A percentile compares a stretch with the other conserved stretches of the same genome.
phyloP scores from a whole-genome alignment of 1,140 invertebrate species.

The Eubasilissa regina region DNA sequence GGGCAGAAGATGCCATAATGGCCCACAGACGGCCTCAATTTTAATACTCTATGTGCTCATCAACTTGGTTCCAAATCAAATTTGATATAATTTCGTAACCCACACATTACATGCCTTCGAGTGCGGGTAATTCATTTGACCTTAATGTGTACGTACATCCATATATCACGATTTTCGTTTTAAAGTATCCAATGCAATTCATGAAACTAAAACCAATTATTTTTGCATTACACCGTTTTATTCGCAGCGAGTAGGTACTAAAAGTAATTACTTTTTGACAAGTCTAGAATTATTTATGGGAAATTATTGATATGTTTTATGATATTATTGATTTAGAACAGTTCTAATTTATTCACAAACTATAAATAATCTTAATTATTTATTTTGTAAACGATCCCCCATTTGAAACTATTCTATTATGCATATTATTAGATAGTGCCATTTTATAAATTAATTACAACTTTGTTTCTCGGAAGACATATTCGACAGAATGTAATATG shows the following conservation, averaged over 20 bases:
- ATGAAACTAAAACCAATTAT: conserved; percentile 50
- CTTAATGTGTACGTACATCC: conserved; percentile 43
- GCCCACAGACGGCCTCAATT: not conserved
- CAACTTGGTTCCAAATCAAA: conserved; percentile 44
- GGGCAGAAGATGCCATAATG: conserved; percentile 13
- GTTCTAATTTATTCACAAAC: too few relatives aligned
- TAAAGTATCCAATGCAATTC: conserved; percentile 1
- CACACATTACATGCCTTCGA: conserved; percentile 1
- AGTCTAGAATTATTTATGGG: conserved; percentile 4
- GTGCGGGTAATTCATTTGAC: conserved; percentile 43
- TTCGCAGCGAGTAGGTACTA: not conserved
- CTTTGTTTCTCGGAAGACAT: too few relatives aligned
- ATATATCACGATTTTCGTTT: conserved; percentile 49
- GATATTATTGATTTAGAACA: too few relatives aligned
- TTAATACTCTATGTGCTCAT: not conserved
- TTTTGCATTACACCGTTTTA: conserved; percentile 36
- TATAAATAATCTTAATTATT: too few relatives aligned
- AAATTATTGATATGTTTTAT: not conserved
- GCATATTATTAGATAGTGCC: too few relatives aligned
- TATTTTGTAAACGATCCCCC: too few relatives aligned
- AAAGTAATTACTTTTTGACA: conserved; percentile 24
- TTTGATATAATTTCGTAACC: conserved; percentile 47
- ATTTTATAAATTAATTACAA: too few relatives aligned
- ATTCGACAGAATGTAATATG: too few relatives aligned
- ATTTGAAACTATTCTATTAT: too few relatives aligned